phyloP scores from a whole-genome alignment of 2,113 vertebrate species.

The Apistogramma diplotaenia region DNA sequence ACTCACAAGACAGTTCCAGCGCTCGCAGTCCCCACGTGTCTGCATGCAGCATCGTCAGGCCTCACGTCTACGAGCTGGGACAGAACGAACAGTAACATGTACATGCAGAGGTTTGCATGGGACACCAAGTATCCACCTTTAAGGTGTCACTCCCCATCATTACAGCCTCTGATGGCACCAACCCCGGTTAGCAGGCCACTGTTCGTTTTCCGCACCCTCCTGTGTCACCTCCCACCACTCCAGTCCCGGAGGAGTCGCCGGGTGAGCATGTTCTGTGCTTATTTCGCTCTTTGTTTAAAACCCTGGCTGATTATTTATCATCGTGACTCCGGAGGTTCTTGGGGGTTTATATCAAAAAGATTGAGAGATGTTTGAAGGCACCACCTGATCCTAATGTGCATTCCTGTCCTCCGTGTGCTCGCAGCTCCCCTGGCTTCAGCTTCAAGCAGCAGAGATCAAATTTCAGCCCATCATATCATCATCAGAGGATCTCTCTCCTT shows the following conservation, averaged over 20 bases:
- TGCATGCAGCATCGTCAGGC: background rate
- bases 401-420: background rate
- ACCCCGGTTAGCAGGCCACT: conserved; percentile 38
- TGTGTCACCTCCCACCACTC: conserved; percentile 10
- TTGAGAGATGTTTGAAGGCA: background rate
- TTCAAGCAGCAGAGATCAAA: conserved; percentile 9
- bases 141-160: background rate
- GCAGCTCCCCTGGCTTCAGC: background rate
- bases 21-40: background rate
- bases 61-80: background rate
- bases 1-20: background rate
- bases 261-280: background rate
- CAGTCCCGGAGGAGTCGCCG: background rate
- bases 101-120: background rate
- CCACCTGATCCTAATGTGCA: background rate
- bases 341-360: conserved; percentile 9
- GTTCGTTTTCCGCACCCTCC: conserved; percentile 58
- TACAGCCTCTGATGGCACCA: conserved; percentile 40
- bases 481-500: background rate
- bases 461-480: conserved; percentile 17
- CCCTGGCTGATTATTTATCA: background rate
- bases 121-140: background rate
- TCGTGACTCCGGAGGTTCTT: background rate
- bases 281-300: background rate
- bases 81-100: background rate